Percentiles rank a stretch among this genome's conserved stretches.
Conservation (phyloP, 2,113 vertebrate species). For the Nothocercus julius region DNA sequence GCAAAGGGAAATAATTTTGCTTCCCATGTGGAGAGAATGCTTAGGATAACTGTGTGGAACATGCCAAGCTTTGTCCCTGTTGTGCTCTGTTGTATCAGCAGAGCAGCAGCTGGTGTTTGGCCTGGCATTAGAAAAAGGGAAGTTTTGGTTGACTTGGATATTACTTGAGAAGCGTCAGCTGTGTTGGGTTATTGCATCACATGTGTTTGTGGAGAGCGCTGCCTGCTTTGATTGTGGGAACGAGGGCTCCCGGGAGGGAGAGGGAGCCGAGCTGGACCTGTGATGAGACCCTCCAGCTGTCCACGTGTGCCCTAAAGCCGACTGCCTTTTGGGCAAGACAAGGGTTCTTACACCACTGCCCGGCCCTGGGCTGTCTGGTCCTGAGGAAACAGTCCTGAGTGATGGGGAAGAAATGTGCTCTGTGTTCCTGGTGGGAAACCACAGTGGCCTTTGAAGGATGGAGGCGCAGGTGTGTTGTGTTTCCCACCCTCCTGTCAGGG, state of each 20-base stretch:
- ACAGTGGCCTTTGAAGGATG: background rate
- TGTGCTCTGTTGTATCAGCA: background rate
- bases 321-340: rapidly evolving
- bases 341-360: background rate
- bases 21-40: background rate
- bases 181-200: background rate
- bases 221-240: background rate
- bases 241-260: background rate
- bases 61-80: background rate
- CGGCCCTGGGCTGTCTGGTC: background rate
- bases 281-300: background rate
- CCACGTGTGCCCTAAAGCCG: background rate
- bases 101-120: background rate
- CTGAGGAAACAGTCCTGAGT: background rate
- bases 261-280: background rate
- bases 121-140: background rate
- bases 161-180: background rate
- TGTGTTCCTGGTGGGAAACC: background rate
- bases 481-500: background rate
- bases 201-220: background rate
- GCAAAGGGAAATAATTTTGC: background rate
- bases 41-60: background rate
- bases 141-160: background rate
- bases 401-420: background rate
- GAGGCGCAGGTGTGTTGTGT: background rate